Base-by-base conservation (phyloP, 2,113 vertebrate genomes). In the Saimiri boliviensis region DNA sequence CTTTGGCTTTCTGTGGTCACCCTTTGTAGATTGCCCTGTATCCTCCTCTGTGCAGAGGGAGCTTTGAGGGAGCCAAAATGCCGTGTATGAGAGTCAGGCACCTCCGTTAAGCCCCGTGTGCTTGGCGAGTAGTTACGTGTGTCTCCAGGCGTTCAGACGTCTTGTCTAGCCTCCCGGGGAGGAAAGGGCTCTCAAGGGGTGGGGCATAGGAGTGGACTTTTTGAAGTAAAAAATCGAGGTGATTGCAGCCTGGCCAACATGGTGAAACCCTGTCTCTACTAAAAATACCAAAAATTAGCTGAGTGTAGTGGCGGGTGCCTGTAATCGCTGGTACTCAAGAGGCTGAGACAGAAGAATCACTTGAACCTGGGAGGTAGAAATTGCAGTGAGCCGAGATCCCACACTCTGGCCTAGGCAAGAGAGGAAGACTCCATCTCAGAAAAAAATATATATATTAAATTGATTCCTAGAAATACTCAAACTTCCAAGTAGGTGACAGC, bases 301-400 rank as follows among this genome's bases (percentile, higher is more conserved):
- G 0, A 25, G 60, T 2, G 5, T 63, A 6, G 5, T 30, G 2
- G 12, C 5, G 12, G 60, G 60, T 6, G 12, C 60, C 60, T 30
- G 12, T 63, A 63, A 30, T 63, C 27, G 11, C 27, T 30, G 27
- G 27, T 63, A 13, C 60, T 63, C 60, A 30, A 5, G 60, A 63
- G 60, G 27, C 60, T 63, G 60, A 30, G 60, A 63, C 27, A 63
- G 60, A 27, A 63, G 60, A 63, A 63, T 13, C 0, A 4, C 60
- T 63, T 30, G 27, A 63, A 63, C 60, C 27, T 0, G 10, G 25
- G 11, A 63, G 27, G 60, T 27, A 30, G 60, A 30, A 10, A 27
- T 63, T 63, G 27, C 12, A 63, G 27, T 13, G 60, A 6, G 60
- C 60, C 11, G 2, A 63, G 60, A 63, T 63, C 2, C 60, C 60